Evolutionary conservation across 2,113 vertebrate species (phyloP).

Genomic region (Variabilichromis moorii): DNA sequence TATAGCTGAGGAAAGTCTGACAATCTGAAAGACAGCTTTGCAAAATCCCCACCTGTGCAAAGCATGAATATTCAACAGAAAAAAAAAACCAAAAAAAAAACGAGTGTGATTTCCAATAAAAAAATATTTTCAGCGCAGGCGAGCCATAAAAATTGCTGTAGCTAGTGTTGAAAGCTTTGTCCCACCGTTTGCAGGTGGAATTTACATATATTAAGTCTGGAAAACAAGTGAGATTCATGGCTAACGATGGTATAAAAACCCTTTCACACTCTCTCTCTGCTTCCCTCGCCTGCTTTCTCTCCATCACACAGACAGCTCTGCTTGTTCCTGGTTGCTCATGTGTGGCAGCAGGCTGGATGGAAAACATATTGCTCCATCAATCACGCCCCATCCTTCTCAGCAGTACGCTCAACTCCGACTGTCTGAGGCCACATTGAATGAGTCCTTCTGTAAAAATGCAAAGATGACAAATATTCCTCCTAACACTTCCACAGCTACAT

Average conservation of each 20-base stretch:
- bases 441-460: constrained; percentile 9
- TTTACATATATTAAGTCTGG: constrained; percentile 57
- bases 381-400: constrained; percentile 48
- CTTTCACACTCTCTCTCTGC: neutral
- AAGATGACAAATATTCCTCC: constrained; percentile 32
- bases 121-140: constrained; percentile 44
- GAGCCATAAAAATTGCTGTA: constrained; percentile 43
- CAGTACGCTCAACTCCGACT: neutral
- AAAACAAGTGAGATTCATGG: constrained; percentile 48
- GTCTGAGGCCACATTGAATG: constrained; percentile 4
- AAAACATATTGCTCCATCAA: constrained; percentile 67
- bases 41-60: constrained; percentile 46
- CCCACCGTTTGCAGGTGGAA: constrained; percentile 56
- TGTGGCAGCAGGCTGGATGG: constrained; percentile 52
- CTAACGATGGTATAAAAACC: constrained; percentile 22
- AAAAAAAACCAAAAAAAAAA: neutral
- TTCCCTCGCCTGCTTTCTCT: neutral
- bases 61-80: constrained; percentile 1
- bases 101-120: constrained; percentile 26
- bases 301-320: constrained; percentile 35
- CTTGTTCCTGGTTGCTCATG: constrained; percentile 57
- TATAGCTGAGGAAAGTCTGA: constrained; percentile 15
- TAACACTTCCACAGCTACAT: neutral
- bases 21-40: constrained; percentile 47
- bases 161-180: constrained; percentile 48